phyloP scores from a whole-genome alignment of 2,797 vertebrate genomes.

The Garrulus glandarius region DNA sequence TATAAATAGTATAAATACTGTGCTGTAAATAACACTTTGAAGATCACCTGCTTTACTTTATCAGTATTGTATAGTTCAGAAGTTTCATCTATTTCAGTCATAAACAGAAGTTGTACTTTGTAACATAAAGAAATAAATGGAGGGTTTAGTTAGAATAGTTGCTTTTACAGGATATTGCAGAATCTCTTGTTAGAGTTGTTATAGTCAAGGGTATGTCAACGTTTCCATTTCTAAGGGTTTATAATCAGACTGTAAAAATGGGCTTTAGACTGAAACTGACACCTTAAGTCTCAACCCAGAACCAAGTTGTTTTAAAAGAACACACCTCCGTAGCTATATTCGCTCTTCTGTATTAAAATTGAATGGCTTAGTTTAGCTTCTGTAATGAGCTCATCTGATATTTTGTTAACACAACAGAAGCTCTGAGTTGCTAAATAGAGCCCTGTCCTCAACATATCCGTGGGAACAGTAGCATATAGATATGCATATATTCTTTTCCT shows the following conservation, averaged over 20 bases:
- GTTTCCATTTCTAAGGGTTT: constrained; percentile 20
- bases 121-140: not conserved
- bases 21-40: not conserved
- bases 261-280: not conserved
- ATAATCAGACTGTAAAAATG: constrained; percentile 3
- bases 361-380: not conserved
- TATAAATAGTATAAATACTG: not conserved
- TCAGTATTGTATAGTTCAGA: not conserved
- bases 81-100: not conserved
- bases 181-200: not conserved
- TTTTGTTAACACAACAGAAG: not conserved
- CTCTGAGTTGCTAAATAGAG: not conserved
- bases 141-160: not conserved
- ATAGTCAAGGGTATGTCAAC: not conserved
- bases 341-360: not conserved
- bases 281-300: not conserved
- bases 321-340: not conserved
- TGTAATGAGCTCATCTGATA: not conserved
- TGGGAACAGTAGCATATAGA: not conserved
- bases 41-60: not conserved
- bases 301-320: not conserved
- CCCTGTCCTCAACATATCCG: not conserved
- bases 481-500: not conserved
- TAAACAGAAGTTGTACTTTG: not conserved
- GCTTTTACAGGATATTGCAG: not conserved